phyloP scores from a whole-genome alignment of 2,113 vertebrate species.

The Euleptes europaea region DNA sequence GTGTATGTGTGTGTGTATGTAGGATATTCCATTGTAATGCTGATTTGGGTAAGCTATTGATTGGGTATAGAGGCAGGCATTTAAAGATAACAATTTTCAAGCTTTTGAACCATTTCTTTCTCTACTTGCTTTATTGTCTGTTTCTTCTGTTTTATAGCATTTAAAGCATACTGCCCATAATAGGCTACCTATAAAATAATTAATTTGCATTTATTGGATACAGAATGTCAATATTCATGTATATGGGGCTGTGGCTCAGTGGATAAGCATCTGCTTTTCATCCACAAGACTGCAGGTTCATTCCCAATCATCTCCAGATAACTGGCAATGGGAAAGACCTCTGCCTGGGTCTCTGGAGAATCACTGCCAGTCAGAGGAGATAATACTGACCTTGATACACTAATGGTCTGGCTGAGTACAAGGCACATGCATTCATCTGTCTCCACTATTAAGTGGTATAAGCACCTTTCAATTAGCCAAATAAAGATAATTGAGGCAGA shows the following conservation, averaged over 20 bases:
- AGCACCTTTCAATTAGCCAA: background rate
- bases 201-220: background rate
- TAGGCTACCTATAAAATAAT: background rate
- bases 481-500: background rate
- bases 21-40: background rate
- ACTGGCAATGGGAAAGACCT: too few relatives aligned
- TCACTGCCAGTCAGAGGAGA: too few relatives aligned
- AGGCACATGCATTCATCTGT: too few relatives aligned
- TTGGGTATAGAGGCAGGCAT: too few relatives aligned
- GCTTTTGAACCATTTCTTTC: background rate
- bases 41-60: background rate
- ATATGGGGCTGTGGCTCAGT: too few relatives aligned
- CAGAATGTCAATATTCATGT: background rate
- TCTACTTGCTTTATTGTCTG: background rate
- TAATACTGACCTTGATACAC: too few relatives aligned
- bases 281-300: too few relatives aligned
- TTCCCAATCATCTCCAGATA: too few relatives aligned
- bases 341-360: too few relatives aligned
- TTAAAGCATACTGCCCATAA: background rate
- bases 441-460: background rate
- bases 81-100: background rate
- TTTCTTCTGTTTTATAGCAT: background rate
- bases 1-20: background rate
- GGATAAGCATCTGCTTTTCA: too few relatives aligned
- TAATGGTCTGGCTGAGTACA: too few relatives aligned